Conservation (phyloP, 2,888 invertebrate genomes). For the Lottia gigantea region DNA sequence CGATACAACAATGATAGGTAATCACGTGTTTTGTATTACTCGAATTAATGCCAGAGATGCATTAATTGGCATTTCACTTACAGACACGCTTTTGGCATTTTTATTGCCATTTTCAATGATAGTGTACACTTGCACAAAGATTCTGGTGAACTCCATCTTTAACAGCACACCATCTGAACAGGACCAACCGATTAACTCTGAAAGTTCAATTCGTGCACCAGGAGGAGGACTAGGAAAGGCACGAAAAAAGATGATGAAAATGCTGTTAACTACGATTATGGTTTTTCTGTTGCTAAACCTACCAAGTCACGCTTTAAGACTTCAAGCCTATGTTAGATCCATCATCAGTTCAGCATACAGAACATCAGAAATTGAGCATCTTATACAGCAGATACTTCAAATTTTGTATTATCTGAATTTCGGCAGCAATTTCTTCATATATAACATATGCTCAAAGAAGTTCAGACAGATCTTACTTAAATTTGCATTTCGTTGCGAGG, state of each 20-base stretch:
- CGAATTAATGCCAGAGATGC: constrained; percentile 26
- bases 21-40: constrained; percentile 11
- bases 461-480: constrained; percentile 46
- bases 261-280: constrained; percentile 84
- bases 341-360: constrained; percentile 34
- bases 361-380: constrained; percentile 39
- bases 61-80: constrained; percentile 43
- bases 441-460: constrained; percentile 74
- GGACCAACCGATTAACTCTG: constrained; percentile 26
- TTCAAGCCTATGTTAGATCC: constrained; percentile 47
- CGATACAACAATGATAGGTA: constrained; percentile 25
- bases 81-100: constrained; percentile 81
- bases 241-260: constrained; percentile 75
- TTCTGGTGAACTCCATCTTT: constrained; percentile 75
- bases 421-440: constrained; percentile 76
- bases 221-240: constrained; percentile 19
- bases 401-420: constrained; percentile 84
- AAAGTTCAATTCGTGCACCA: background rate
- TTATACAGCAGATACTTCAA: constrained; percentile 72
- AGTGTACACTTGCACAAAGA: constrained; percentile 78
- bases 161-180: constrained; percentile 22
- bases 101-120: constrained; percentile 80
- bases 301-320: constrained; percentile 54
- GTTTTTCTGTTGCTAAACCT: constrained; percentile 81
- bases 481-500: constrained; percentile 19